A percentile compares a stretch with the other conserved stretches of the same genome.
These are phyloP conservation scores for Siniperca obscura DNA, from an alignment of 2,797 vertebrate genomes.

Conservation along the genomic window DNA sequence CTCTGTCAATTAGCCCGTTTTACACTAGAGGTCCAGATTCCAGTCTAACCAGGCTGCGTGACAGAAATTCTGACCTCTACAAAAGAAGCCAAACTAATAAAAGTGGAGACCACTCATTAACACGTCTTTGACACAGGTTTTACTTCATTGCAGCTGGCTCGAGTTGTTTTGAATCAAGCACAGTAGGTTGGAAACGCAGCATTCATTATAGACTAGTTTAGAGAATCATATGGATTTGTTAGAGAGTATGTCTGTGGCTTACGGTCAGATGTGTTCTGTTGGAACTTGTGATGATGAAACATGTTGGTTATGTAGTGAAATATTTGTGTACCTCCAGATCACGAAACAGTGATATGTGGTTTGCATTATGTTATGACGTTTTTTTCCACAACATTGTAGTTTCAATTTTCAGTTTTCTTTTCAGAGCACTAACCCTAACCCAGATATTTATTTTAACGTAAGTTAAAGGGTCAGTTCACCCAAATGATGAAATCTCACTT, in stretches of 20 bases:
- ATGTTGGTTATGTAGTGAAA: conserved; percentile 29
- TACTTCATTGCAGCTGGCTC: conserved; percentile 49
- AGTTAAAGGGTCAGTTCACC: background rate
- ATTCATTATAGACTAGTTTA: conserved; percentile 22
- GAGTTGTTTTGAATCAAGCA: conserved; percentile 46
- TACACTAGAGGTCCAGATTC: conserved; percentile 78
- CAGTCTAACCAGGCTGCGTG: conserved; percentile 77
- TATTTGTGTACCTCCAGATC: conserved; percentile 34
- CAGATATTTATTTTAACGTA: background rate
- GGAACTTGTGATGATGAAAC: conserved; percentile 36
- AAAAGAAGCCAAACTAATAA: conserved; percentile 74
- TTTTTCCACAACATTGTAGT: conserved; percentile 40
- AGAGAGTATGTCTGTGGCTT: conserved; percentile 15
- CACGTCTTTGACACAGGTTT: conserved; percentile 69
- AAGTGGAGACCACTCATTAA: conserved; percentile 74
- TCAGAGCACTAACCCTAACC: background rate
- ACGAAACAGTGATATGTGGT: conserved; percentile 32
- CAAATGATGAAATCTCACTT: background rate
- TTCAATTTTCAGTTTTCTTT: conserved; percentile 12
- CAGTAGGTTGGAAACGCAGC: background rate
- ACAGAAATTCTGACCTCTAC: conserved; percentile 79
- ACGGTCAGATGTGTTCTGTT: conserved; percentile 18
- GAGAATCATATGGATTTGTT: conserved; percentile 20
- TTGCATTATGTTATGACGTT: conserved; percentile 49
- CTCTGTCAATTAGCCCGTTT: conserved; percentile 80